Conservation (phyloP, 2,113 vertebrate species). For the Eulacestoma nigropectus region DNA sequence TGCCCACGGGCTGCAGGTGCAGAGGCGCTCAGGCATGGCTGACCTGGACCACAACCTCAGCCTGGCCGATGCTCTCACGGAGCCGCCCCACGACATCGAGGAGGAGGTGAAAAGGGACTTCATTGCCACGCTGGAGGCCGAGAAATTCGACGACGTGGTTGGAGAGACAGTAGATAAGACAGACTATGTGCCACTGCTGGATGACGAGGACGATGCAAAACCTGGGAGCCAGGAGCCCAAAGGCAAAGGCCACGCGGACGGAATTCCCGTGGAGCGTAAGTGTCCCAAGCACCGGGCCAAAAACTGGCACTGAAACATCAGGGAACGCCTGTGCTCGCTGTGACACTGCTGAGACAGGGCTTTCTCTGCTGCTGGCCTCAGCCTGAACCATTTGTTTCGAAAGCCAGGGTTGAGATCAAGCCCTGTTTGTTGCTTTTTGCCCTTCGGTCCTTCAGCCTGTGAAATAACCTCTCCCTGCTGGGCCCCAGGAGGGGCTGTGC, state of each 20-base stretch:
- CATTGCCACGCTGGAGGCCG: slow-evolving; percentile 84
- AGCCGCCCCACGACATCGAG: slow-evolving; percentile 74
- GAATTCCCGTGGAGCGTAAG: slow-evolving; percentile 60
- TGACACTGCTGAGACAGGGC: fast-evolving
- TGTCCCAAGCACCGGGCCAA: neutral
- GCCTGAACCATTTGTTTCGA: fast-evolving
- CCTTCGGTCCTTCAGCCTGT: neutral
- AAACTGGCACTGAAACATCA: fast-evolving
- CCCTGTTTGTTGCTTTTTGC: neutral
- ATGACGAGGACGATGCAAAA: slow-evolving; percentile 67
- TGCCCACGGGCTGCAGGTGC: neutral
- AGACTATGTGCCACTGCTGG: slow-evolving; percentile 88
- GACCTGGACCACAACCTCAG: slow-evolving; percentile 78
- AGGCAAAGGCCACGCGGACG: slow-evolving; percentile 48
- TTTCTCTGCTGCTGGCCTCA: neutral
- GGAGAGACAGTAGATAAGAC: slow-evolving; percentile 90
- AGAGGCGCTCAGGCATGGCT: slow-evolving; percentile 66
- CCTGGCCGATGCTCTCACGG: slow-evolving; percentile 88
- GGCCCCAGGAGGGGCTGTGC: neutral
- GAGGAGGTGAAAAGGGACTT: slow-evolving; percentile 88
- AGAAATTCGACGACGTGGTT: slow-evolving; percentile 86
- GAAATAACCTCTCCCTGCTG: fast-evolving
- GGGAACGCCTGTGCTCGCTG: fast-evolving
- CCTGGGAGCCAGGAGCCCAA: slow-evolving; percentile 61
- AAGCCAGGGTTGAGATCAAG: fast-evolving